A percentile compares a stretch with the other conserved stretches of the same genome.
These are phyloP conservation scores for Capreolus pygargus DNA, from an alignment of 2,113 vertebrate species.

Conservation along the genomic window DNA sequence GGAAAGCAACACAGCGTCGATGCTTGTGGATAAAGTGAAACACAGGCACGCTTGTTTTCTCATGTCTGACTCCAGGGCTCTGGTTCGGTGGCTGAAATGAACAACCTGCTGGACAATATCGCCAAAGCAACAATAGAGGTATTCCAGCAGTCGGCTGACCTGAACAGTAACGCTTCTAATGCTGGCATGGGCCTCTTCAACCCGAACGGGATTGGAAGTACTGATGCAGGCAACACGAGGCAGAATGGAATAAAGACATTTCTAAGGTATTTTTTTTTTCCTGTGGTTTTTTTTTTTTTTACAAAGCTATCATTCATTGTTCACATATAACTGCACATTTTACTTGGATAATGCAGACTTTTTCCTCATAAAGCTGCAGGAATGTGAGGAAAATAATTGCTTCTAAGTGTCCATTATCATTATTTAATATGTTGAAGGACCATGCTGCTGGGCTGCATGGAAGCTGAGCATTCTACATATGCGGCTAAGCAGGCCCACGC, in stretches of 20 bases:
- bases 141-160: slow-evolving; percentile 85
- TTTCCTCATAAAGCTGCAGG: background rate
- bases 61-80: slow-evolving; percentile 78
- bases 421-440: background rate
- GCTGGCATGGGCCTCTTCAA: slow-evolving; percentile 80
- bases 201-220: slow-evolving; percentile 74
- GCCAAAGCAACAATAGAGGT: slow-evolving; percentile 84
- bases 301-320: background rate
- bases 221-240: slow-evolving; percentile 74
- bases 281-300: background rate
- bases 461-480: background rate
- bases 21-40: slow-evolving; percentile 51
- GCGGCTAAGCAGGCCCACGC: too few species aligned
- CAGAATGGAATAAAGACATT: slow-evolving; percentile 84
- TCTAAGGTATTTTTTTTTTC: slow-evolving; percentile 76
- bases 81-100: slow-evolving; percentile 85
- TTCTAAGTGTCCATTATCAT: background rate
- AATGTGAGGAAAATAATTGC: slow-evolving; percentile 1
- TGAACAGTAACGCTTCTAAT: slow-evolving; percentile 78
- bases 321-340: background rate
- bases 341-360: background rate
- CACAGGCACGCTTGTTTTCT: slow-evolving; percentile 57
- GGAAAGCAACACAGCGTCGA: slow-evolving; percentile 10
- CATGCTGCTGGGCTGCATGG: background rate
- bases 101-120: slow-evolving; percentile 84